Conservation (phyloP, 2,113 vertebrate genomes). For the Megaleporinus macrocephalus region DNA sequence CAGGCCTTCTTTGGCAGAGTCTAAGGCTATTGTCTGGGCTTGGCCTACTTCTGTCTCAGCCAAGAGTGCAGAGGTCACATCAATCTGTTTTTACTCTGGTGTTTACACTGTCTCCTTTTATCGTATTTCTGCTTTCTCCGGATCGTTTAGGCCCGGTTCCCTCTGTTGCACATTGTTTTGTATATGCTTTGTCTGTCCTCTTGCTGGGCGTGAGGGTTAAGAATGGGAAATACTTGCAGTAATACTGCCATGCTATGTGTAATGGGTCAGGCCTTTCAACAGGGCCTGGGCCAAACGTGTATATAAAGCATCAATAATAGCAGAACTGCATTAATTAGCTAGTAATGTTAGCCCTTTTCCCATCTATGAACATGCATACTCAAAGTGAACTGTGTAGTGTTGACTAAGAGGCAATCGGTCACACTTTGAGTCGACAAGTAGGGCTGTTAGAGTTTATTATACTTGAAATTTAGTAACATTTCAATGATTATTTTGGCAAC, state of each 20-base stretch:
- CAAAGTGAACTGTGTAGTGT: background rate
- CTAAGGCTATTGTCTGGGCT: conserved; percentile 68
- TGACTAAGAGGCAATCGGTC: background rate
- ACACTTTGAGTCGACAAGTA: background rate
- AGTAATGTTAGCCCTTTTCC: background rate
- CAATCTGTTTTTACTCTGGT: conserved; percentile 30
- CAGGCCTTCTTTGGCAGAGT: conserved; percentile 68
- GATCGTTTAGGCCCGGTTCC: background rate
- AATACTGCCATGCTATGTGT: background rate
- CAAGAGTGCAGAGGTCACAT: conserved; percentile 59
- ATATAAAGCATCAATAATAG: background rate
- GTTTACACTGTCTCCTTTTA: conserved; percentile 17
- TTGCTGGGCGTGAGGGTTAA: background rate
- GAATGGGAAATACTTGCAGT: background rate
- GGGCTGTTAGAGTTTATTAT: background rate
- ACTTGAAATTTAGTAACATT: too few relatives aligned
- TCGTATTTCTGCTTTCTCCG: conserved; percentile 17
- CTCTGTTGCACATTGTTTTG: background rate
- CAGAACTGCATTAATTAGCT: background rate
- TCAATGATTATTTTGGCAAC: too few relatives aligned
- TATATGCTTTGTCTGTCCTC: background rate
- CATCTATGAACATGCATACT: background rate
- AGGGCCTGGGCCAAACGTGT: background rate
- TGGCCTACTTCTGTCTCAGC: conserved; percentile 68
- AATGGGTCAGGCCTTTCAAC: background rate